These are phyloP conservation scores for Eulemur rufifrons DNA, from an alignment of 2,113 vertebrate species.

Conservation along the genomic window DNA sequence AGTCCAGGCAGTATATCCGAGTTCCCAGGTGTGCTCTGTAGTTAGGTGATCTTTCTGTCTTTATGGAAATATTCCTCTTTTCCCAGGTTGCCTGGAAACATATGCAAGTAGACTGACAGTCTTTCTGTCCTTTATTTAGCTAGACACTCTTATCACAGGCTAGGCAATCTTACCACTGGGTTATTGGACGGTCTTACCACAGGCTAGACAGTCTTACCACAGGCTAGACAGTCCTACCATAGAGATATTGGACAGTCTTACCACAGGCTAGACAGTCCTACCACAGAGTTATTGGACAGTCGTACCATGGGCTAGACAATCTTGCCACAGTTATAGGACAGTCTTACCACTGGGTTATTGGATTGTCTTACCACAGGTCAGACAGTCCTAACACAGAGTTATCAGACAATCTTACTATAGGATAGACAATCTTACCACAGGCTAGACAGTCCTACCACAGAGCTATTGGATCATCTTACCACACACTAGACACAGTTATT, in stretches of 20 bases:
- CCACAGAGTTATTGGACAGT: too few species aligned
- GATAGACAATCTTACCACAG: neutral
- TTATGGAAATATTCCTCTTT: neutral
- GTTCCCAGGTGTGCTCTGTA: neutral
- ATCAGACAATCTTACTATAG: neutral
- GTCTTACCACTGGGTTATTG: too few species aligned
- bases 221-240: too few species aligned
- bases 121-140: neutral
- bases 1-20: fast-evolving
- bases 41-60: neutral
- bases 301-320: neutral
- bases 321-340: neutral
- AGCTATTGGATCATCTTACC: too few species aligned
- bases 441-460: neutral
- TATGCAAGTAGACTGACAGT: neutral
- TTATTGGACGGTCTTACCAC: too few species aligned
- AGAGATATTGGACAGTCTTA: too few species aligned
- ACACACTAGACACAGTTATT: neutral
- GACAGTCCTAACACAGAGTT: too few species aligned
- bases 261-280: neutral
- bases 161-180: neutral
- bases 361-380: too few species aligned
- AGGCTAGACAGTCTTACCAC: too few species aligned
- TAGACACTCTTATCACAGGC: neutral
- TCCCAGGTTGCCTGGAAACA: neutral